Evolutionary conservation across 2,113 vertebrate species (phyloP), one percentile per base, ranked within the genome.

Genomic region (Cynocephalus volans): DNA sequence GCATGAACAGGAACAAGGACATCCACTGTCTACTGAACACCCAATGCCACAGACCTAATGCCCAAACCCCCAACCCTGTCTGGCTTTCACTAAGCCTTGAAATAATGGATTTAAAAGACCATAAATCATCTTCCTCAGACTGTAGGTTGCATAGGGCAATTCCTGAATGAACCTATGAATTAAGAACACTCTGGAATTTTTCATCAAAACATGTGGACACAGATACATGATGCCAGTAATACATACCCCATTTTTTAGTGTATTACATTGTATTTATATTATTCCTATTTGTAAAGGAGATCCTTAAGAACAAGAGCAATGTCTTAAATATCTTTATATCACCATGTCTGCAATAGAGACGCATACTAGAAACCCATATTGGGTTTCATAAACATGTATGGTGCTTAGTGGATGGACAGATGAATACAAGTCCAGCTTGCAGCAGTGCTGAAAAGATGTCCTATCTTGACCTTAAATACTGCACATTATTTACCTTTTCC

Each of bases 61-160:
- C 72, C 69, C 88, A 93, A 89, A 76, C 41, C 65, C 87, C 77
- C 85, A 86, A 28, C 67, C 75, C 77, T 64, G 69, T 64, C 70
- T 89, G 36, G 56, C 18, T 89, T 96, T 73, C 82, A 60, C 31
- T 50, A 56, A 90, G 48, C n/a, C 92, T 80, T 88, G 76, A 96
- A 97, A 96, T 76, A 64, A 85, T 91, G 79, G 19, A 90, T 88
- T 96, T 94, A 65, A 88, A 82, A 95, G 70, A 86, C 72, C 77
- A 60, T 97, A 85, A 97, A 79, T 97, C n/a, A 83, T 89, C 50
- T 85, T 96, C 69, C 18, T 73, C 36, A 60, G 45, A 18, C 56
- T 54, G 9, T 48, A 92, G 28, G 48, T 73, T 84, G 19, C 33
- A 76, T 18, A 86, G 50, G 33, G 58, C 11, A 89, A 70, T 89